A percentile compares a stretch with the other conserved stretches of the same genome.
Conservation (phyloP, 2,797 vertebrate species). For the Gastrophryne carolinensis region DNA sequence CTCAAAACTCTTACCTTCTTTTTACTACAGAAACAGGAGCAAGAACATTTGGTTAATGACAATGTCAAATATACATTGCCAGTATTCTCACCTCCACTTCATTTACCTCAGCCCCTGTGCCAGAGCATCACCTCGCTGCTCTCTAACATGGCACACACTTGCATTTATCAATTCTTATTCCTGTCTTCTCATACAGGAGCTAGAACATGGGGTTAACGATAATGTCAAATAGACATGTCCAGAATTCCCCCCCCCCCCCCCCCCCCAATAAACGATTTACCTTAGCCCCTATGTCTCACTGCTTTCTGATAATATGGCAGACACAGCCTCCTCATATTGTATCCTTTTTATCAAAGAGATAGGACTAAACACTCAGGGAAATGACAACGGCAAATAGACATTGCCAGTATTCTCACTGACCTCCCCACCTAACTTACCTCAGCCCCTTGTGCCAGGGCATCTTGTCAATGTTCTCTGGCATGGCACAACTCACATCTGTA, state of each 20-base stretch:
- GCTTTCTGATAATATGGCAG: neutral
- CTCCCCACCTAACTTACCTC: too few species aligned
- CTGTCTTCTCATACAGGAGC: conserved; percentile 67
- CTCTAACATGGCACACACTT: conserved; percentile 2
- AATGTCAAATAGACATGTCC: conserved; percentile 85
- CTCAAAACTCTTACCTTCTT: conserved; percentile 78
- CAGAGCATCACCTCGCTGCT: neutral
- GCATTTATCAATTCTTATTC: conserved; percentile 49
- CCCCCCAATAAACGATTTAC: too few species aligned
- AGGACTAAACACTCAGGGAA: too few species aligned
- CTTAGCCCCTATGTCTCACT: neutral
- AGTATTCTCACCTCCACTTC: neutral
- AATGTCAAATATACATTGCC: conserved; percentile 84
- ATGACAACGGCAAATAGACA: too few species aligned
- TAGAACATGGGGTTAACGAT: conserved; percentile 67
- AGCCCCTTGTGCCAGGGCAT: too few species aligned
- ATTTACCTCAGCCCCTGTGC: neutral
- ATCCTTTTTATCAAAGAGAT: too few species aligned
- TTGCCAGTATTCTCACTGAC: too few species aligned
- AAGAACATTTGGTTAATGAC: conserved; percentile 66
- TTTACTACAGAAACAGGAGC: too few species aligned
- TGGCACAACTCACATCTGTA: too few species aligned
- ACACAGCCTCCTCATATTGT: too few species aligned
- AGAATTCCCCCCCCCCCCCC: neutral
- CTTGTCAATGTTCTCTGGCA: too few species aligned